A percentile compares a stretch with the other conserved stretches of the same genome.
Conservation (phyloP, 2,797 vertebrate species). For the Toxotes lorentzi region DNA sequence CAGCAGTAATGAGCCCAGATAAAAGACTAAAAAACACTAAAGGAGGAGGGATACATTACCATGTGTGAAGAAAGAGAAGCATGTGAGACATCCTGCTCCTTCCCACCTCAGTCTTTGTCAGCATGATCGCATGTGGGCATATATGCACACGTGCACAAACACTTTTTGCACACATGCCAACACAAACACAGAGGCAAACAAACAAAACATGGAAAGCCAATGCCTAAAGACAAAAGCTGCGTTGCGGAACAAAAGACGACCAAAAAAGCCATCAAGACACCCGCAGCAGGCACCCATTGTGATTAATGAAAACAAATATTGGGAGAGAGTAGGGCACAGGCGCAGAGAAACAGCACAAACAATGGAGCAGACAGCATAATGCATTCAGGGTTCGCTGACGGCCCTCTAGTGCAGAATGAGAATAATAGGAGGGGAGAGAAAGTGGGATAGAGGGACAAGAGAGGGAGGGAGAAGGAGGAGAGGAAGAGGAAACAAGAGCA, state of each 20-base stretch:
- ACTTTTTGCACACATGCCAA: slow-evolving; percentile 42
- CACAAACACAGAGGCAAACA: slow-evolving; percentile 59
- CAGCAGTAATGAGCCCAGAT: slow-evolving; percentile 57
- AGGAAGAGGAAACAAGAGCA: slow-evolving; percentile 69
- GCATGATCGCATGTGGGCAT: slow-evolving; percentile 16
- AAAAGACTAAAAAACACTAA: slow-evolving; percentile 61
- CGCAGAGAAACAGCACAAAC: slow-evolving; percentile 81
- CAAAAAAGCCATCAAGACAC: slow-evolving; percentile 89
- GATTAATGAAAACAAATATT: slow-evolving; percentile 95
- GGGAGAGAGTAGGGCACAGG: slow-evolving; percentile 80
- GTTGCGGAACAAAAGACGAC: slow-evolving; percentile 79
- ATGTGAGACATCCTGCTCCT: slow-evolving; percentile 14
- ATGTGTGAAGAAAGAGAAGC: slow-evolving; percentile 43
- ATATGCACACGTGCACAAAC: slow-evolving; percentile 46
- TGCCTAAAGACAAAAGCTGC: slow-evolving; percentile 79
- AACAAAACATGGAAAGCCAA: slow-evolving; percentile 69
- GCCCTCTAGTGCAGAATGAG: slow-evolving; percentile 80
- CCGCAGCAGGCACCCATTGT: slow-evolving; percentile 90
- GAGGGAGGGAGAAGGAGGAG: slow-evolving; percentile 54
- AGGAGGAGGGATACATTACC: slow-evolving; percentile 39
- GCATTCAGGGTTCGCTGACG: slow-evolving; percentile 81
- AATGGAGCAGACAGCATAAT: slow-evolving; percentile 82
- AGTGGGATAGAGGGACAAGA: slow-evolving; percentile 59
- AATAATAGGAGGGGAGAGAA: slow-evolving; percentile 79
- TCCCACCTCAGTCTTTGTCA: slow-evolving; percentile 40